These are phyloP conservation scores for Mugil cephalus DNA, from an alignment of 2,113 vertebrate species.

Conservation along the genomic window DNA sequence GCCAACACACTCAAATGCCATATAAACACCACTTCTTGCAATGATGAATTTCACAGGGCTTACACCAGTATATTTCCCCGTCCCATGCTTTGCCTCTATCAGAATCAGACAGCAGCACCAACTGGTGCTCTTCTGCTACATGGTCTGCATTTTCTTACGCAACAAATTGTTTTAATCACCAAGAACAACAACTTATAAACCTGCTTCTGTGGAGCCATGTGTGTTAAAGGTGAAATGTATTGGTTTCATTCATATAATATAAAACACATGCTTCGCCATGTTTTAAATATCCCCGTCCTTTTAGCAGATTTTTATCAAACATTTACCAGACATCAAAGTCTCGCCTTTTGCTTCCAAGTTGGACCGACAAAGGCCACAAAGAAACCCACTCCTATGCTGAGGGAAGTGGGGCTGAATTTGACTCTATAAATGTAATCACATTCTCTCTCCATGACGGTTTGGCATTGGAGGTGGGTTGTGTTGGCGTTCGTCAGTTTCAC, in stretches of 20 bases:
- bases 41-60: conserved; percentile 34
- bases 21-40: conserved; percentile 51
- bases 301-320: conserved; percentile 70
- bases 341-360: conserved; percentile 60
- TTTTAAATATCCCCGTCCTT: conserved; percentile 34
- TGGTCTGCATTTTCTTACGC: conserved; percentile 36
- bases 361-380: conserved; percentile 55
- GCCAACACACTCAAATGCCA: conserved; percentile 57
- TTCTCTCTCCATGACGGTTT: conserved; percentile 54
- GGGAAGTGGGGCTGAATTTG: conserved; percentile 58
- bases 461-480: conserved; percentile 44
- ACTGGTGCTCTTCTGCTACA: neutral
- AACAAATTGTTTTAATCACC: conserved; percentile 19
- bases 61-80: conserved; percentile 9
- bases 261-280: conserved; percentile 45
- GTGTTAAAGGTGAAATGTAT: neutral
- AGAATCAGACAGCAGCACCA: conserved; percentile 16
- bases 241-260: conserved; percentile 24
- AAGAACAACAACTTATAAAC: conserved; percentile 5
- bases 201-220: conserved; percentile 5
- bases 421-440: conserved; percentile 69
- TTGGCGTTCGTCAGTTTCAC: conserved; percentile 61
- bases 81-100: neutral
- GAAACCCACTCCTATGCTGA: conserved; percentile 43
- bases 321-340: conserved; percentile 73